These are phyloP conservation scores for Triplophysa yarkandensis DNA, from an alignment of 2,797 vertebrate genomes.

Conservation along the genomic window DNA sequence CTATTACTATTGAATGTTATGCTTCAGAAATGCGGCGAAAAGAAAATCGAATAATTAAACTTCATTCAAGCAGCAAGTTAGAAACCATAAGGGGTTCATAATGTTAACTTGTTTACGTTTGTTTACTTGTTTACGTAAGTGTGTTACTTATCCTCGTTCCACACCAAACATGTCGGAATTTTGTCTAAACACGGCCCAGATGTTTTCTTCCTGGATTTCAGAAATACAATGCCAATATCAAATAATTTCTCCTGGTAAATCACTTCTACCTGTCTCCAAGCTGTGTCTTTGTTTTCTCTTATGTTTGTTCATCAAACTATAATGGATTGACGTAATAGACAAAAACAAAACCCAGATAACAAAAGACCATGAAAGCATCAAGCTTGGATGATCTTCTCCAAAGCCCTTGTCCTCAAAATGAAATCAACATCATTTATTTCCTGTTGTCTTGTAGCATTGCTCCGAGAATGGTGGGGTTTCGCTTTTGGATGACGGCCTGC, in stretches of 20 bases:
- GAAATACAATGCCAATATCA: conserved; percentile 26
- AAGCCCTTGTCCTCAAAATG: background rate
- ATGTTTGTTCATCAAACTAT: conserved; percentile 30
- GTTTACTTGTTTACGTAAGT: background rate
- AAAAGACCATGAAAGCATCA: conserved; percentile 4
- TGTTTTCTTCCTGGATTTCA: conserved; percentile 9
- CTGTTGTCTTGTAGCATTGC: conserved; percentile 65
- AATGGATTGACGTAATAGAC: conserved; percentile 22
- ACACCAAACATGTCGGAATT: background rate
- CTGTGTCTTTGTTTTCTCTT: conserved; percentile 22
- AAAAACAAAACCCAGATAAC: conserved; percentile 17
- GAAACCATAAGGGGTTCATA: too few relatives aligned
- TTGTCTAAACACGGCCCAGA: conserved; percentile 6
- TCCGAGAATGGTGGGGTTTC: conserved; percentile 83
- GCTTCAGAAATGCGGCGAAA: background rate
- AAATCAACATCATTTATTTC: background rate
- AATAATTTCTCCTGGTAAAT: conserved; percentile 21
- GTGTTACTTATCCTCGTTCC: background rate
- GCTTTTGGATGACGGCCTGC: conserved; percentile 85
- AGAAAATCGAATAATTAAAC: background rate
- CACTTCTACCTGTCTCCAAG: conserved; percentile 29
- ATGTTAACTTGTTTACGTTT: background rate
- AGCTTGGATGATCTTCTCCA: conserved; percentile 11
- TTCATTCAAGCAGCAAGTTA: background rate
- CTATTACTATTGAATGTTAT: background rate